A percentile compares a stretch with the other conserved stretches of the same genome.
phyloP scores from a whole-genome alignment of 2,797 vertebrate genomes.

The Cuculus canorus region DNA sequence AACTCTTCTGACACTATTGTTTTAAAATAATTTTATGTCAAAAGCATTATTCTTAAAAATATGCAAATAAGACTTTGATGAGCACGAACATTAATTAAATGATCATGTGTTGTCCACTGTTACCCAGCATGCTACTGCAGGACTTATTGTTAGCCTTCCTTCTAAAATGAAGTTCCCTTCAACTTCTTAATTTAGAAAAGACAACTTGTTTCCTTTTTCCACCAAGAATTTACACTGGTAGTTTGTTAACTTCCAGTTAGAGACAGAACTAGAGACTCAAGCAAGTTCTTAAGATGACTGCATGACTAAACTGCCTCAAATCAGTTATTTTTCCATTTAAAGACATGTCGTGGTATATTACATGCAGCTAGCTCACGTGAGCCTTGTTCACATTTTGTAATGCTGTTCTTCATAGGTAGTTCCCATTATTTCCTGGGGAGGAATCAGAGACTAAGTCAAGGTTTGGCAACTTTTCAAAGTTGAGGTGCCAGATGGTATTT shows the following conservation, averaged over 20 bases:
- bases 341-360: slow-evolving; percentile 9
- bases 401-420: slow-evolving; percentile 62
- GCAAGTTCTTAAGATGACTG: background rate
- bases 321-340: slow-evolving; percentile 24
- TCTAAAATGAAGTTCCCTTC: slow-evolving; percentile 20
- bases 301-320: background rate
- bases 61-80: background rate
- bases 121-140: background rate
- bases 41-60: background rate
- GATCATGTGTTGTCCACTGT: background rate
- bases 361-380: slow-evolving; percentile 16
- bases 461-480: slow-evolving; percentile 71
- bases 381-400: slow-evolving; percentile 60
- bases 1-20: background rate
- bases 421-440: slow-evolving; percentile 60
- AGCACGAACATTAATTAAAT: slow-evolving; percentile 11
- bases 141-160: background rate
- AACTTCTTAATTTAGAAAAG: slow-evolving; percentile 44
- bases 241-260: background rate
- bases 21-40: slow-evolving; percentile 4
- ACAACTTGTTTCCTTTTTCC: background rate
- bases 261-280: background rate
- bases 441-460: slow-evolving; percentile 62
- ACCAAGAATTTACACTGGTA: background rate
- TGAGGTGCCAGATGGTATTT: slow-evolving; percentile 72